Evolutionary conservation across 2,888 invertebrate species (phyloP), one percentile per base, ranked within the genome.

Genomic region (Dryobotodes eremita): DNA sequence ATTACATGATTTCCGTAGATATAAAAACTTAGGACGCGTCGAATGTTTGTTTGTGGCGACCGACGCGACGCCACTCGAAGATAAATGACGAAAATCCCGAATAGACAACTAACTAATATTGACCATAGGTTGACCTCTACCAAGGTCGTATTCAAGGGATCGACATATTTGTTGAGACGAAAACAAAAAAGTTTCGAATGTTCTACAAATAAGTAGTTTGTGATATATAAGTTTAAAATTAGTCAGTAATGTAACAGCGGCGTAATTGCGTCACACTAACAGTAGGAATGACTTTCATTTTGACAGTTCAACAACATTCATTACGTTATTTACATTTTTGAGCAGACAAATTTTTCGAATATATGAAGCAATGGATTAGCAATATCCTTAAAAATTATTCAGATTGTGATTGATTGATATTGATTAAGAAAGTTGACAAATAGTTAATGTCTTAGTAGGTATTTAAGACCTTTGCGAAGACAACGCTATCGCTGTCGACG

Each of bases 81-180:
- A 61, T 57, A 61, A 71, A 36, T 70, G 10, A 53, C 75, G 77
- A 82, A 85, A 75, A 82, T 82, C 48, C 75, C 65, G 42, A 20
- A 15, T 20, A 71, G 31, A 15, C 50, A 55, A 48, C 10, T 73
- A 50, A 59, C 23, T 55, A 84, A 82, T 83, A 80, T 83, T 80
- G 53, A 70, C 36, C 59, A 46, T 8, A 59, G 0, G 26, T 48
- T 79, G 23, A 71, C 73, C 83, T 71, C 31, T 31, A 17, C 20
- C 23, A 62, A 68, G 53, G 82, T 42, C 71, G 20, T 15, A 17
- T 36, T 70, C 61, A 70, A 75, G 61, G 68, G 42, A 48, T 8
- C 8, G 1, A 80, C 65, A 42, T 23, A 79, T 80, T 62, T 75
- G 50, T 42, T 69, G 4, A 64, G 7, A 61, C 2, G 8, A 50